These are phyloP conservation scores for Agelastica alni DNA, from an alignment of 2,888 invertebrate species.

Conservation along the genomic window DNA sequence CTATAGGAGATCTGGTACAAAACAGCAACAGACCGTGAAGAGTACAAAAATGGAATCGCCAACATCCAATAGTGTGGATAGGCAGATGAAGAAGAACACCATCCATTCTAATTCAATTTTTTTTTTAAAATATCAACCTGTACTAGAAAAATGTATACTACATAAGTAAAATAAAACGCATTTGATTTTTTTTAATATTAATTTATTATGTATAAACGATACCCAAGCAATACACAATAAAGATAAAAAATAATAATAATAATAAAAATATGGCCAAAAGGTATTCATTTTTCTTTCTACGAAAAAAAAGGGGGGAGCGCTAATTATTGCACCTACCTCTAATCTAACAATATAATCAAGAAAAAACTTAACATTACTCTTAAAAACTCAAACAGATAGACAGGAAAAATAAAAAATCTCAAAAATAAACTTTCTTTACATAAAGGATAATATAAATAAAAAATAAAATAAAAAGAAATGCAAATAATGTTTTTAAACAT, in stretches of 20 bases:
- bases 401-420: conserved; percentile 49
- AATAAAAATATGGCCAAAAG: conserved; percentile 58
- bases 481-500: conserved; percentile 41
- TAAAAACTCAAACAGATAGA: conserved; percentile 50
- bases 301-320: conserved; percentile 50
- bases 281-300: conserved; percentile 47
- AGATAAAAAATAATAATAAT: conserved; percentile 49
- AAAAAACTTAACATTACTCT: conserved; percentile 48
- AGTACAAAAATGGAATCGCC: too few relatives aligned
- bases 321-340: conserved; percentile 57
- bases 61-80: too few relatives aligned
- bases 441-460: conserved; percentile 39
- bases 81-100: too few relatives aligned
- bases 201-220: conserved; percentile 59
- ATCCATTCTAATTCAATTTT: too few relatives aligned
- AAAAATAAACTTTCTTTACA: conserved; percentile 38
- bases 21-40: too few relatives aligned
- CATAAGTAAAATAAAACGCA: not conserved
- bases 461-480: conserved; percentile 44
- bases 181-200: conserved; percentile 48
- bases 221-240: conserved; percentile 58
- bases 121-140: too few relatives aligned
- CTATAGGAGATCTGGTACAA: not conserved
- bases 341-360: conserved; percentile 48
- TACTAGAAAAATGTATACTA: not conserved